Conservation (phyloP, 1,140 invertebrate species). For the Brachionus rubens region DNA sequence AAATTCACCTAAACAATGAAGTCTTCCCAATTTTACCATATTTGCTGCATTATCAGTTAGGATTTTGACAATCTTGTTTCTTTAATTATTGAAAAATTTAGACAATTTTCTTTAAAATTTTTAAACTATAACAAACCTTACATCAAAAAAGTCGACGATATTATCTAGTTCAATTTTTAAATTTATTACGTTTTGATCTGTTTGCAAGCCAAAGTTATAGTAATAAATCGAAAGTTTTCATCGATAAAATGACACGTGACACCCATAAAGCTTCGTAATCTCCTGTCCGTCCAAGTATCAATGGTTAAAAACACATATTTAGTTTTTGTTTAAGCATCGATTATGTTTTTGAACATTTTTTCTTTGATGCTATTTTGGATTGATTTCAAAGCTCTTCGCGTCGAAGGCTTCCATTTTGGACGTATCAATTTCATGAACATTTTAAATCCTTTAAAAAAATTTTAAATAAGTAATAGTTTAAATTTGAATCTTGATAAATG, state of each 20-base stretch:
- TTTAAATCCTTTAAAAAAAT: too few species aligned
- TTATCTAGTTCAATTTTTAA: neutral
- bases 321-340: neutral
- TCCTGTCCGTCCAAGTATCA: neutral
- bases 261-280: neutral
- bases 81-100: neutral
- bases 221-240: neutral
- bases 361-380: neutral
- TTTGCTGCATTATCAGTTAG: neutral
- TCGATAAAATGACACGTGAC: neutral
- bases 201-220: neutral
- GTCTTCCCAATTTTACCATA: neutral
- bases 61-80: neutral
- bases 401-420: conserved; percentile 4
- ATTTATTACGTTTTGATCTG: neutral
- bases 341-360: neutral
- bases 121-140: neutral
- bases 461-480: too few species aligned
- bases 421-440: too few species aligned
- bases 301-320: neutral
- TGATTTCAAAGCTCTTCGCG: neutral
- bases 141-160: neutral
- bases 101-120: neutral
- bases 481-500: too few species aligned
- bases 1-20: neutral